These are phyloP conservation scores for Anodontia alba DNA, from an alignment of 2,888 invertebrate genomes.

Conservation along the genomic window DNA sequence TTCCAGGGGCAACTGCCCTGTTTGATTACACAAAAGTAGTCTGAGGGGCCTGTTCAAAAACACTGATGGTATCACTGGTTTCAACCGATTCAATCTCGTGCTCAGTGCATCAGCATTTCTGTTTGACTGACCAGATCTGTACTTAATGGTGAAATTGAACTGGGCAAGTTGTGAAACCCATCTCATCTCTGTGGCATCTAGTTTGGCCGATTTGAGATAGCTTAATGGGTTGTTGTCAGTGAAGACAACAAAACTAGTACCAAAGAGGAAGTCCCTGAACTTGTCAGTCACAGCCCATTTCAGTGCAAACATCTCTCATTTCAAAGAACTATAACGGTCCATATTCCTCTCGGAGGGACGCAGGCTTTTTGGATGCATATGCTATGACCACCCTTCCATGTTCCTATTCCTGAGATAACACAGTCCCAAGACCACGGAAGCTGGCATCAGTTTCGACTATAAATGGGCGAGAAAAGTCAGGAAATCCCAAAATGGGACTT, in stretches of 20 bases:
- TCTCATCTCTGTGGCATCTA: constrained; percentile 8
- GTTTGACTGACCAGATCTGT: background rate
- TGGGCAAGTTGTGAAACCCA: background rate
- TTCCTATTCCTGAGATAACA: constrained; percentile 57
- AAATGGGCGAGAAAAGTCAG: constrained; percentile 56
- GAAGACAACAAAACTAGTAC: constrained; percentile 35
- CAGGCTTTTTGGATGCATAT: constrained; percentile 59
- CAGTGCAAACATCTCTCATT: constrained; percentile 45
- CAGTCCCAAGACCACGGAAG: constrained; percentile 52
- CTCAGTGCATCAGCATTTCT: background rate
- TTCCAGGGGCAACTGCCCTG: too few species aligned
- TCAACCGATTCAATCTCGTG: background rate
- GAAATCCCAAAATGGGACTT: constrained; percentile 58
- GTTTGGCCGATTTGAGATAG: constrained; percentile 50
- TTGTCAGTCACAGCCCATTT: constrained; percentile 41
- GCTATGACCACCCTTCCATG: constrained; percentile 34
- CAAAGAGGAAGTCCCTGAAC: constrained; percentile 33
- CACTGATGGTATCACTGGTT: background rate
- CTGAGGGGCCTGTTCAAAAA: background rate
- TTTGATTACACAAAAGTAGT: background rate
- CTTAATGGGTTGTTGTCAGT: constrained; percentile 29
- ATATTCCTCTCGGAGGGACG: constrained; percentile 48
- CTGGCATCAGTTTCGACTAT: constrained; percentile 61
- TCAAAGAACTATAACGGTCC: constrained; percentile 52
- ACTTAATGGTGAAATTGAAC: constrained; percentile 55